Evolutionary conservation across 2,888 invertebrate genomes (phyloP), one percentile per base, ranked within the genome.

Genomic region (Orthonychiurus folsomi): DNA sequence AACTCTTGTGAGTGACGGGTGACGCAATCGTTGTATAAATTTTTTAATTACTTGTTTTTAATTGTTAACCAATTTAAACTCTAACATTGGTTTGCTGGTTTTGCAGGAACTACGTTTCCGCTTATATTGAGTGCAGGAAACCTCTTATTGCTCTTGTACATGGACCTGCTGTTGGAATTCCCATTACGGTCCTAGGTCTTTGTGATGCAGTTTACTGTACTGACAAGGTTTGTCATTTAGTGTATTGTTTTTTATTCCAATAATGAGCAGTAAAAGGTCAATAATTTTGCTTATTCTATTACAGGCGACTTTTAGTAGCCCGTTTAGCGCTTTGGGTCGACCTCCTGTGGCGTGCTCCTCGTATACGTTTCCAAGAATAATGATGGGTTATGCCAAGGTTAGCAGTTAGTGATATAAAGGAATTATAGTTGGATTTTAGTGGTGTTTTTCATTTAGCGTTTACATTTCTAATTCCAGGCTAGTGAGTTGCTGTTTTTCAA

Each of bases 151-250:
- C 87, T 18, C 79, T 94, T 63, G 86, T 96, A 0, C 95, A 97
- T 81, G 97, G 97, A 1, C 94, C 94, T 52, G 92, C 93, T 18
- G 85, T 96, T 71, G 97, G 97, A 26, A 86, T 97, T 71, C 86
- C 87, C 52, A 87, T 86, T 2, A 96, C 96, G 0, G 85, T 87
- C 12, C 79, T 92, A 59, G 87, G 86, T 0, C 80, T 96, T 1
- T 93, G 87, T 79, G 96, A 97, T 80, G 80, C 89, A 63, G 86
- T 93, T 5, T 92, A 90, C 80, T 89, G 92, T 60, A 83, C 86
- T n/a, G 88, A 93, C 15, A 26, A 47, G 20, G 61, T 61, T n/a
- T n/a, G n/a, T n/a, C n/a, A n/a, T n/a, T n/a, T n/a, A n/a, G n/a
- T n/a, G n/a, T n/a, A n/a, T n/a, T n/a, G n/a, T n/a, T n/a, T n/a